phyloP scores from a whole-genome alignment of 2,113 vertebrate genomes.

The Mirounga angustirostris region DNA sequence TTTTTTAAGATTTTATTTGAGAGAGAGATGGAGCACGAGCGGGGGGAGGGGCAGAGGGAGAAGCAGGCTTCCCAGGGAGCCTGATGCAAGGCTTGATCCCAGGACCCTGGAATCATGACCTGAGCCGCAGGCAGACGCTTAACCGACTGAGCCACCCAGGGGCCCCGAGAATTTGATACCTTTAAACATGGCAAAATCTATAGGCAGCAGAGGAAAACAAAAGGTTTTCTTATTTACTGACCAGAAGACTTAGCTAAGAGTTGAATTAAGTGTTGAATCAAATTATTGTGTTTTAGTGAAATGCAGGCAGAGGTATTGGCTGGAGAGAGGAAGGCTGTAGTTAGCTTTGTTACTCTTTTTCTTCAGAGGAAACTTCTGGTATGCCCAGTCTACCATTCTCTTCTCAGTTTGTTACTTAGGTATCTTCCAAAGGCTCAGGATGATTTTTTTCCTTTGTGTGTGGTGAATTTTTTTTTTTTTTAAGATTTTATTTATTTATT shows the following conservation, averaged over 20 bases:
- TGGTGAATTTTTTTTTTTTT: not conserved
- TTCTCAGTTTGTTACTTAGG: not conserved
- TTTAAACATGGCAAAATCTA: conserved; percentile 26
- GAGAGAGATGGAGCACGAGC: too few species aligned
- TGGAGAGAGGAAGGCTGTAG: not conserved
- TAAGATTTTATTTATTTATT: too few species aligned
- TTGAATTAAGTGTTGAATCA: conserved; percentile 36
- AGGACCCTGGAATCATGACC: too few species aligned
- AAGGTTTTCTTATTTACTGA: not conserved
- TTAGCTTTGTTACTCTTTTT: not conserved
- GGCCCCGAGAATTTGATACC: not conserved
- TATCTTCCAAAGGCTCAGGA: conserved; percentile 42
- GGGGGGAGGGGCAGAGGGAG: too few species aligned
- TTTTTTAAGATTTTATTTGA: too few species aligned
- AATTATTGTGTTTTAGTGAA: conserved; percentile 43
- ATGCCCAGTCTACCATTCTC: not conserved
- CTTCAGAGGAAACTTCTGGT: not conserved
- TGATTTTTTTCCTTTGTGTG: not conserved
- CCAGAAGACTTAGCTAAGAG: conserved; percentile 22
- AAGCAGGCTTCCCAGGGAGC: too few species aligned
- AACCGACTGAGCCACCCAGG: not conserved
- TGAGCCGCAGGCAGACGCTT: not conserved
- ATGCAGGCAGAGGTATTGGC: not conserved
- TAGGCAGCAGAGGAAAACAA: not conserved
- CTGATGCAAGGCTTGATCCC: too few species aligned